phyloP scores from a whole-genome alignment of 2,888 invertebrate species.

The Schrankia costaestrigalis region DNA sequence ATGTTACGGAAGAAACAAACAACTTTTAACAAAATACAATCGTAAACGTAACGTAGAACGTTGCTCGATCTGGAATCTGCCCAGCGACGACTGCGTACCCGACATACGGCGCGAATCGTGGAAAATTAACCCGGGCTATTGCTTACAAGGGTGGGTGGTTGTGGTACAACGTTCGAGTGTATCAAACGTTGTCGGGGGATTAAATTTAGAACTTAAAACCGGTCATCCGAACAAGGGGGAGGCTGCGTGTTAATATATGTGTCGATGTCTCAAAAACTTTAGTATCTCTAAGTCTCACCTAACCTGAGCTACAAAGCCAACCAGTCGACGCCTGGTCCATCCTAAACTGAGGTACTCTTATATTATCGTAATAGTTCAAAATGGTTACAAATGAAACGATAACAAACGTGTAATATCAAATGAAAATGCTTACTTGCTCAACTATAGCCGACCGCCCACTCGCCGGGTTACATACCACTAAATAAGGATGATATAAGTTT shows the following conservation, averaged over 20 bases:
- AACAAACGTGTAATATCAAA: slow-evolving; percentile 78
- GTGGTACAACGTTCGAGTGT: slow-evolving; percentile 26
- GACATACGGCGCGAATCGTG: slow-evolving; percentile 54
- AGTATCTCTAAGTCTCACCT: slow-evolving; percentile 64
- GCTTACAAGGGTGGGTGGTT: slow-evolving; percentile 53
- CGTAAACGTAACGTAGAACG: slow-evolving; percentile 72
- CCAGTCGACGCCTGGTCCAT: slow-evolving; percentile 80
- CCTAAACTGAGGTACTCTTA: slow-evolving; percentile 79
- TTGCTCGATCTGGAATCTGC: slow-evolving; percentile 73
- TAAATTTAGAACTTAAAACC: slow-evolving; percentile 63
- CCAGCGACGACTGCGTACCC: slow-evolving; percentile 75
- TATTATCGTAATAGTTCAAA: slow-evolving; percentile 76
- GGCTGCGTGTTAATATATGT: slow-evolving; percentile 65
- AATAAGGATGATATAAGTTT: slow-evolving; percentile 68
- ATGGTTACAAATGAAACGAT: slow-evolving; percentile 78
- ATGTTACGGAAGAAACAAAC: slow-evolving; percentile 65
- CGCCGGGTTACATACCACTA: slow-evolving; percentile 57
- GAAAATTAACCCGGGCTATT: slow-evolving; percentile 74
- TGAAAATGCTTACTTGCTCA: slow-evolving; percentile 78
- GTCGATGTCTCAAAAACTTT: slow-evolving; percentile 69
- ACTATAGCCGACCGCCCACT: slow-evolving; percentile 69
- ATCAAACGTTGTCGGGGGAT: slow-evolving; percentile 34
- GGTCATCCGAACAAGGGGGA: slow-evolving; percentile 50
- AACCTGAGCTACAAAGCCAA: slow-evolving; percentile 71
- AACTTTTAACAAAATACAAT: slow-evolving; percentile 72